phyloP scores from a whole-genome alignment of 2,797 vertebrate species.

The Ceryle rudis region DNA sequence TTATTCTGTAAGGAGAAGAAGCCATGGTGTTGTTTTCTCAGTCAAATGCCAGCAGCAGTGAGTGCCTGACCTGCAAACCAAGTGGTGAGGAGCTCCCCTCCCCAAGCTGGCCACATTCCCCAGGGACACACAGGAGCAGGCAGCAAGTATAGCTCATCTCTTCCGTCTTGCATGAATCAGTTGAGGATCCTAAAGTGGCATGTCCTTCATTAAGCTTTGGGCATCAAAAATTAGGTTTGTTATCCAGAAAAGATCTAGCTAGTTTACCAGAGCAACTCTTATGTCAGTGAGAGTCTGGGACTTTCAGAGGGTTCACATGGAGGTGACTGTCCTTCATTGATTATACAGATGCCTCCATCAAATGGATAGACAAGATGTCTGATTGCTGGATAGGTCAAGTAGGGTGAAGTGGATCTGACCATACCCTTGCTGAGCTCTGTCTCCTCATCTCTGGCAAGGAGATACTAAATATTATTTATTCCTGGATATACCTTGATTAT shows the following conservation, averaged over 20 bases:
- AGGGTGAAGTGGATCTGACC: neutral
- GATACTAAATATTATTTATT: neutral
- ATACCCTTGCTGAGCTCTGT: neutral
- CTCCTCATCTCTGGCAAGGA: neutral
- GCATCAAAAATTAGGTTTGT: neutral
- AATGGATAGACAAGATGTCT: too few relatives aligned
- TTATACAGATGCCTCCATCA: neutral
- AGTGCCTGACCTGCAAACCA: neutral
- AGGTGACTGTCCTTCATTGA: neutral
- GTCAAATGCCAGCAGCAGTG: neutral
- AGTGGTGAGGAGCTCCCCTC: accelerated
- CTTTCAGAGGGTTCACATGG: neutral
- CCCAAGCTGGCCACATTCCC: neutral
- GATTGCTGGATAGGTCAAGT: neutral
- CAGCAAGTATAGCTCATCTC: neutral
- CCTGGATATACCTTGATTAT: neutral
- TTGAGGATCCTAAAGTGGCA: neutral
- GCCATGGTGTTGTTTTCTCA: neutral
- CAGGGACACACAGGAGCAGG: neutral
- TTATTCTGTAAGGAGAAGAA: neutral
- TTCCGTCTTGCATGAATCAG: neutral
- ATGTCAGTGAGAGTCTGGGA: neutral
- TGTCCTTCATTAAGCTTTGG: neutral
- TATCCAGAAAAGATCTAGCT: neutral
- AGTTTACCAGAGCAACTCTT: neutral